These are phyloP conservation scores for Dicrurus megarhynchus DNA, from an alignment of 2,113 vertebrate species.

Conservation along the genomic window DNA sequence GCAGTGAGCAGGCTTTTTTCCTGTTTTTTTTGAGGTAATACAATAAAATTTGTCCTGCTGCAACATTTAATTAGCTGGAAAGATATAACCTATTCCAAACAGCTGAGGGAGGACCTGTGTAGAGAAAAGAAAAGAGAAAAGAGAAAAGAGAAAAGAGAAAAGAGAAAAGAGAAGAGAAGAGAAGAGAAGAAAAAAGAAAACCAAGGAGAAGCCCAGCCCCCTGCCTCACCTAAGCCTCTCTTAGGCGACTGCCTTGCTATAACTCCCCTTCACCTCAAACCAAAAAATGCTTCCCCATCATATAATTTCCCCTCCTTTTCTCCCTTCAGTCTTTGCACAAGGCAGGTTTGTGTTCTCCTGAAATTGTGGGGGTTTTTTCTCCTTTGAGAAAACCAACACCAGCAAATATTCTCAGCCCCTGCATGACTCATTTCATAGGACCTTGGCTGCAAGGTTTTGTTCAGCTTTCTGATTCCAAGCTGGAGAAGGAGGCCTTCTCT, in stretches of 20 bases:
- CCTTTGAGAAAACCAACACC: not conserved
- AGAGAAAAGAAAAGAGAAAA: no score
- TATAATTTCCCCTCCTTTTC: not conserved
- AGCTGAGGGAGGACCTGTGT: not conserved
- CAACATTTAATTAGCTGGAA: not conserved
- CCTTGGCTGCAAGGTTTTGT: not conserved
- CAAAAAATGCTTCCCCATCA: not conserved
- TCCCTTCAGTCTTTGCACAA: not conserved
- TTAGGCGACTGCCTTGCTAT: not conserved
- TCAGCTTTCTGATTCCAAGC: not conserved
- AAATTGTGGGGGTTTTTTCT: rapidly evolving
- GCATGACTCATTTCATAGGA: not conserved
- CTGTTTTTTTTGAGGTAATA: not conserved
- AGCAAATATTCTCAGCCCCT: not conserved
- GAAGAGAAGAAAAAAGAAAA: not conserved
- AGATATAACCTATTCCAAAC: not conserved
- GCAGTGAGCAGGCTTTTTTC: not conserved
- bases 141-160: no score
- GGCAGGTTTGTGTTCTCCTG: not conserved
- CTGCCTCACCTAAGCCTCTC: not conserved
- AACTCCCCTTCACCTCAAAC: not conserved
- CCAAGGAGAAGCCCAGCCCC: not conserved
- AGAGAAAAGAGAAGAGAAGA: no score
- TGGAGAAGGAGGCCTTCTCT: not conserved
- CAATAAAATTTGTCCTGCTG: not conserved